Evolutionary conservation across 2,888 invertebrate genomes (phyloP).

Genomic region (Amblyteles armatorius): DNA sequence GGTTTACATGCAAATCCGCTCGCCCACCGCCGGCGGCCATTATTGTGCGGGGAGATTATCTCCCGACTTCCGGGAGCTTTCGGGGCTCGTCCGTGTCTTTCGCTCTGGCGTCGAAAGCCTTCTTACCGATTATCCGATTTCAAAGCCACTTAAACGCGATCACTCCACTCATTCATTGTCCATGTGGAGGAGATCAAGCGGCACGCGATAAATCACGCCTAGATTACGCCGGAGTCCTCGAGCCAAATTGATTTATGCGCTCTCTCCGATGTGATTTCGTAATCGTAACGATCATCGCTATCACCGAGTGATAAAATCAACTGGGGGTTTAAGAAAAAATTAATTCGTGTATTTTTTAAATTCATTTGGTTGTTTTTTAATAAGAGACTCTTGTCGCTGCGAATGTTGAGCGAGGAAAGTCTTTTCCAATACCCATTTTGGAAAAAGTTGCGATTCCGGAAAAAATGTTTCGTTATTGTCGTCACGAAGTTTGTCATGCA

Average conservation of each 20-base stretch:
- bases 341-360: background rate
- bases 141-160: conserved; percentile 38
- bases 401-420: too few species aligned
- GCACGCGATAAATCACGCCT: conserved; percentile 29
- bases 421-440: too few species aligned
- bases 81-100: conserved; percentile 3
- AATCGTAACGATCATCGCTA: conserved; percentile 24
- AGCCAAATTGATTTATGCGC: conserved; percentile 27
- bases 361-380: background rate
- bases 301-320: background rate
- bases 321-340: too few species aligned
- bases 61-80: conserved; percentile 16
- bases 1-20: conserved; percentile 8
- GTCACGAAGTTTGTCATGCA: background rate
- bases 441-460: too few species aligned
- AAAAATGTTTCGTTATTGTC: background rate
- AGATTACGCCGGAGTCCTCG: background rate
- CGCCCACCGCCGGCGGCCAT: conserved; percentile 32
- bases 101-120: background rate
- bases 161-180: background rate
- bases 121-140: conserved; percentile 46
- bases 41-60: conserved; percentile 53
- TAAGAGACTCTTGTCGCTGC: too few species aligned
- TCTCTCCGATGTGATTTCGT: conserved; percentile 21
- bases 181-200: background rate